phyloP scores from a whole-genome alignment of 2,113 vertebrate genomes.

The Pseudorectes ferrugineus region DNA sequence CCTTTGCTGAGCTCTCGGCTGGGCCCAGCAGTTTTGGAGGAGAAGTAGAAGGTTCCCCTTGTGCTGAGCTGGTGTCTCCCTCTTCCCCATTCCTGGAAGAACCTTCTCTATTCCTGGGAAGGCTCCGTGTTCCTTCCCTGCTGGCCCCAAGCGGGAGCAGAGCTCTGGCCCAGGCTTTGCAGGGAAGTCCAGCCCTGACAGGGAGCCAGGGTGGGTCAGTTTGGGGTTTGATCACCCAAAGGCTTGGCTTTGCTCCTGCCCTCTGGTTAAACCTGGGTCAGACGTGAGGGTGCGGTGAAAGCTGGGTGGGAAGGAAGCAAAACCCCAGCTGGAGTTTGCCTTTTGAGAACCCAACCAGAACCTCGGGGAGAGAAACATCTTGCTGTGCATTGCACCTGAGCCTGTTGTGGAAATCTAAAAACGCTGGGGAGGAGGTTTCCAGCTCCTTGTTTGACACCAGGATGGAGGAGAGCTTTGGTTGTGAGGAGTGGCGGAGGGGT shows the following conservation, averaged over 20 bases:
- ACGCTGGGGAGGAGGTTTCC: neutral
- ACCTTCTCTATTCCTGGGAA: neutral
- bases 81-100: slow-evolving; percentile 13
- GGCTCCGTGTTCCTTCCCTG: neutral
- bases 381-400: neutral
- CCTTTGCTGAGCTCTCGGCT: fast-evolving
- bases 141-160: neutral
- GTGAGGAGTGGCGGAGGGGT: fast-evolving
- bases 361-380: neutral
- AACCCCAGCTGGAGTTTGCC: neutral
- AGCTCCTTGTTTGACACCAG: neutral
- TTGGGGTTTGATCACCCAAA: neutral
- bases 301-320: neutral
- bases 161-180: neutral
- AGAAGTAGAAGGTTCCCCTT: neutral
- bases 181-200: neutral
- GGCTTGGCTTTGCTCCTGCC: neutral
- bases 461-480: neutral
- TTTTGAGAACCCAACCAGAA: neutral
- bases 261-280: fast-evolving
- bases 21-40: neutral
- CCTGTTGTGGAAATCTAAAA: neutral
- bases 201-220: neutral
- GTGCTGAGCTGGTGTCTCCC: neutral
- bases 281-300: fast-evolving